Percentiles rank a stretch among this genome's conserved stretches.
These are phyloP conservation scores for Heterochromis multidens DNA, from an alignment of 2,113 vertebrate genomes.

Conservation along the genomic window DNA sequence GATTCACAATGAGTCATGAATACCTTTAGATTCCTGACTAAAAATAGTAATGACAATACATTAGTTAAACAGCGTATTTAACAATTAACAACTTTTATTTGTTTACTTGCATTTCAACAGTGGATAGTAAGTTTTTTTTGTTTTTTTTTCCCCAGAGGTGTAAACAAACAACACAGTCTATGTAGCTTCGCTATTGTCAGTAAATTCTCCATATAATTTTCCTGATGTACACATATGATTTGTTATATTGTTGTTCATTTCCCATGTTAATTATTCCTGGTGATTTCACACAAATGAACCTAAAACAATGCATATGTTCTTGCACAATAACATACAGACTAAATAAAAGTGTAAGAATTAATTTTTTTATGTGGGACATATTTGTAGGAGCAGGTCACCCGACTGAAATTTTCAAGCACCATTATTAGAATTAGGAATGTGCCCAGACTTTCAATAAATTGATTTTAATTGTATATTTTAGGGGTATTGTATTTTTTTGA, in stretches of 20 bases:
- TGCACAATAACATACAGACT: neutral
- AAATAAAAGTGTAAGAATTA: neutral
- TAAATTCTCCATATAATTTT: neutral
- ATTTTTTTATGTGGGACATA: neutral
- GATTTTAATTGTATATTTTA: conserved; percentile 2
- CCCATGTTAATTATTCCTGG: neutral
- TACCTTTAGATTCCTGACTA: neutral
- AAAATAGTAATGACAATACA: neutral
- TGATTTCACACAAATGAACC: neutral
- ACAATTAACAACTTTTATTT: neutral
- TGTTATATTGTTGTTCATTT: neutral
- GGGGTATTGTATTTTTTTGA: neutral
- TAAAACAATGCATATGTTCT: neutral
- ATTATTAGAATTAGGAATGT: neutral
- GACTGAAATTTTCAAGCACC: neutral
- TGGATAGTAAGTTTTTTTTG: neutral
- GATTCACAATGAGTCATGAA: neutral
- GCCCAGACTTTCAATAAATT: neutral
- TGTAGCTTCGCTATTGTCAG: neutral
- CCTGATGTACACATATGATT: neutral
- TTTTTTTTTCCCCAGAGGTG: neutral
- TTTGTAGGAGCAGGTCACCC: neutral
- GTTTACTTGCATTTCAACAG: neutral
- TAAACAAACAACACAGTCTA: neutral
- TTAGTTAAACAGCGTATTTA: neutral